phyloP scores from a whole-genome alignment of 2,113 vertebrate genomes.

The Istiophorus platypterus region DNA sequence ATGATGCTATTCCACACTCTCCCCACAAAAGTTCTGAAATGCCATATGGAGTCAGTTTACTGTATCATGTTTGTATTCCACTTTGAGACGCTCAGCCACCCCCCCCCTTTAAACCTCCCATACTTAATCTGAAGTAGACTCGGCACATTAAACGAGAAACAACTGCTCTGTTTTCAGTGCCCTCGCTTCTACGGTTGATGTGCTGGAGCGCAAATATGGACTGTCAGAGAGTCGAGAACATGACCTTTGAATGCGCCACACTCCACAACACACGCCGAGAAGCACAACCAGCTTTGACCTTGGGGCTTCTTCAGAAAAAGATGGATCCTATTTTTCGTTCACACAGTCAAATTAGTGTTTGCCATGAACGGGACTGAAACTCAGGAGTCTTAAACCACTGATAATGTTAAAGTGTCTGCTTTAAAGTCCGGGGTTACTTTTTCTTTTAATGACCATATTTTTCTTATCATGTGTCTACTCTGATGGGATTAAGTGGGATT shows the following conservation, averaged over 20 bases:
- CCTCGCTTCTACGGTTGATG: conserved; percentile 84
- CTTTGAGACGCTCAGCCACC: neutral
- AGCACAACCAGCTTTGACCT: conserved; percentile 52
- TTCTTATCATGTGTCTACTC: neutral
- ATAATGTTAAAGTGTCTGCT: neutral
- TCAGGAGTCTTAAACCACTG: conserved; percentile 14
- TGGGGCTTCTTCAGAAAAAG: neutral
- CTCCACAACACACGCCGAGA: conserved; percentile 44
- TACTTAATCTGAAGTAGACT: neutral
- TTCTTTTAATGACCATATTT: neutral
- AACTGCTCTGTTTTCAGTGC: conserved; percentile 84
- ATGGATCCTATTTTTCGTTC: neutral
- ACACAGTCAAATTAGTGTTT: conserved; percentile 11
- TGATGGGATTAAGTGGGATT: neutral
- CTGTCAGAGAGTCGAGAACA: conserved; percentile 74
- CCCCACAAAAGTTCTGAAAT: neutral
- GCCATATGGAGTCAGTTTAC: neutral
- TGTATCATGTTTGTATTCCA: conserved; percentile 1
- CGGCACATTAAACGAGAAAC: conserved; percentile 32
- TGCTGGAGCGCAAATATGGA: conserved; percentile 88
- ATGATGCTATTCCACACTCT: neutral
- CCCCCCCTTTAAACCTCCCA: neutral
- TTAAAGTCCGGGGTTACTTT: conserved; percentile 3
- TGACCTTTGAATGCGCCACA: conserved; percentile 54
- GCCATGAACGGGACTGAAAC: neutral